A percentile compares a stretch with the other conserved stretches of the same genome.
Evolutionary conservation across 2,888 invertebrate species (phyloP).

Genomic region (Hyppa rectilinea): DNA sequence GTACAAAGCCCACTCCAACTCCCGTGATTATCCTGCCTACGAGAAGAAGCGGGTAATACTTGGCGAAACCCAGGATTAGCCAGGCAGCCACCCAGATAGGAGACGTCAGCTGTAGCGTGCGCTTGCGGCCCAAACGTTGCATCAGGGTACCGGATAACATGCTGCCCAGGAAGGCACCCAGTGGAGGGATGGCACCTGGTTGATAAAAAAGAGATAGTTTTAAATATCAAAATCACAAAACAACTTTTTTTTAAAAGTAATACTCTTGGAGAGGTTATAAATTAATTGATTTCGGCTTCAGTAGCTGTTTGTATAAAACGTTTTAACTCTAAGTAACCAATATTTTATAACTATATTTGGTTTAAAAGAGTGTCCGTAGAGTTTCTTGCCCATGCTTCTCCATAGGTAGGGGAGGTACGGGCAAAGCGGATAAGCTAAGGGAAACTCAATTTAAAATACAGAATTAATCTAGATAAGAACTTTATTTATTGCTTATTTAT

Average conservation of each 20-base stretch:
- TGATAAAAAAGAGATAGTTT: slow-evolving; percentile 14
- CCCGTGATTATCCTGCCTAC: slow-evolving; percentile 91
- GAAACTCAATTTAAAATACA: too few species aligned
- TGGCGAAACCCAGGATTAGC: slow-evolving; percentile 89
- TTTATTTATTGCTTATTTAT: too few species aligned
- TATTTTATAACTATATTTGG: too few species aligned
- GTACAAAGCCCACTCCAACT: slow-evolving; percentile 90
- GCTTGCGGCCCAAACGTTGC: slow-evolving; percentile 89
- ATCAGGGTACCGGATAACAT: slow-evolving; percentile 89
- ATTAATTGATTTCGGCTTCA: background rate
- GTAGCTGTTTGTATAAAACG: background rate
- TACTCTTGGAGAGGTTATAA: too few species aligned
- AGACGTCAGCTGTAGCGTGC: slow-evolving; percentile 87
- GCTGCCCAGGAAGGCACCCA: slow-evolving; percentile 91
- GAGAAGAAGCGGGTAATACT: slow-evolving; percentile 84
- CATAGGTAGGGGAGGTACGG: too few species aligned
- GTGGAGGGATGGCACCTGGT: slow-evolving; percentile 89
- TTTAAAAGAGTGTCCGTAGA: too few species aligned
- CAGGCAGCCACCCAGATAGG: slow-evolving; percentile 90
- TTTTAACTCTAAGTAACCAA: too few species aligned
- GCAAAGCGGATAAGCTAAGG: too few species aligned
- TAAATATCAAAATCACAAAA: background rate
- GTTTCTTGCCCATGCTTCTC: too few species aligned
- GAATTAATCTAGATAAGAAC: too few species aligned
- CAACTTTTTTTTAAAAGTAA: too few species aligned